Evolutionary conservation across 2,888 invertebrate species (phyloP), one percentile per base, ranked within the genome.

Genomic region (Sturmia bella): DNA sequence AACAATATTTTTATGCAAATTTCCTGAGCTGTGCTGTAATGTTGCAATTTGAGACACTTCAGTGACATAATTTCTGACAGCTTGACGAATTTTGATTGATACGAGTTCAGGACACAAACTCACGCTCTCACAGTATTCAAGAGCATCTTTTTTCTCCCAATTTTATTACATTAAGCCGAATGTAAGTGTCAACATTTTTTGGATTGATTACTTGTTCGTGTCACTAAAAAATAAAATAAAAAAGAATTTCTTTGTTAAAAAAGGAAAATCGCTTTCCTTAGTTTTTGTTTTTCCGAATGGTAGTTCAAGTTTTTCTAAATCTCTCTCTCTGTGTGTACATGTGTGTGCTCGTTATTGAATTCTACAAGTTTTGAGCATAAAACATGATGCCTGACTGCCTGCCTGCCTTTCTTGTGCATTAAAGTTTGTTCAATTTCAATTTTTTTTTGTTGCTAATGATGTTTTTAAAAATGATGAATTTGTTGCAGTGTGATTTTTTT

Each of bases 31-130:
- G 1, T 17, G 9, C n/a, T 72, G 70, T 78, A 80, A 76, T 73
- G 64, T 78, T 88, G 89, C 89, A 89, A 89, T 89, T 88, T 89
- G 89, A 89, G 88, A 86, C 81, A 88, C 87, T 85, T 85, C 86
- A 86, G 85, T 89, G 89, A 89, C 89, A 89, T 89, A 89, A 89
- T 89, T 89, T 88, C 85, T 85, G 88, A 88, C 89, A 88, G 87
- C 85, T 85, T 87, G 87, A 89, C 89, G 89, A 89, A 89, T 87
- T 88, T 88, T 89, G 89, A 89, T 89, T 89, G 89, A 89, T 89
- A 86, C 84, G 87, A 83, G 81, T 82, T 80, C 85, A 84, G 15
- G 56, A 48, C 50, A 56, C 17, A 45, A 17, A 48, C 41, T 13
- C 59, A 13, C 11, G 12, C 48, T 21, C 9, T 12, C 13, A 12